Evolutionary conservation across 2,888 invertebrate genomes (phyloP).

Genomic region (Callosobruchus maculatus): DNA sequence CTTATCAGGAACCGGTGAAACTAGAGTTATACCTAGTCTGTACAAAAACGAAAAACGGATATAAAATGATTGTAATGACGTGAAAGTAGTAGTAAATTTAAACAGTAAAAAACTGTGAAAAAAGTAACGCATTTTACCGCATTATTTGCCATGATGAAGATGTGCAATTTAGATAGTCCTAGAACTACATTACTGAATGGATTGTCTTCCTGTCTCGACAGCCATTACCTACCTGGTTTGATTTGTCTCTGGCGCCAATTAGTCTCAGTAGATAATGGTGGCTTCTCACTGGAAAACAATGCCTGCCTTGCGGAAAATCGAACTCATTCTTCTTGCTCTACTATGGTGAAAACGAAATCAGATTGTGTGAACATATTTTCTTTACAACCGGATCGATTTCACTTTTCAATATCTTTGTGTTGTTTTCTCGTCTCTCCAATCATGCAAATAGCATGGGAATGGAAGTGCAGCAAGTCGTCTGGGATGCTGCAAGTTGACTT

Average conservation of each 20-base stretch:
- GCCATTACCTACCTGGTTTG: neutral
- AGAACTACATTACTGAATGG: conserved; percentile 15
- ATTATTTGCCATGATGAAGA: conserved; percentile 13
- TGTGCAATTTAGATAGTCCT: conserved; percentile 29
- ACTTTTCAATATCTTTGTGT: neutral
- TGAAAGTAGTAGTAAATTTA: neutral
- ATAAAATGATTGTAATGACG: too few species aligned
- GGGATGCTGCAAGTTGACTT: neutral
- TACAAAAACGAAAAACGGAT: too few species aligned
- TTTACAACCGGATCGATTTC: neutral
- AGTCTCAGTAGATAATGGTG: neutral
- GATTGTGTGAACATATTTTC: neutral
- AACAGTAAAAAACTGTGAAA: neutral
- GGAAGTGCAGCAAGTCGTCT: too few species aligned
- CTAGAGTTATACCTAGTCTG: too few species aligned
- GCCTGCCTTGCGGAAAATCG: neutral
- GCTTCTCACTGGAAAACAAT: neutral
- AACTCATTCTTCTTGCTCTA: neutral
- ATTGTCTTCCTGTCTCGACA: neutral
- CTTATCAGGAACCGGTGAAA: too few species aligned
- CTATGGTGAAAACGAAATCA: neutral
- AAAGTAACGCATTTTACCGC: neutral
- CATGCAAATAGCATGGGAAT: neutral
- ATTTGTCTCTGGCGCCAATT: neutral
- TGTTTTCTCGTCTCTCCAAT: neutral